phyloP scores from a whole-genome alignment of 2,797 vertebrate genomes.

The Macrochelys suwanniensis region DNA sequence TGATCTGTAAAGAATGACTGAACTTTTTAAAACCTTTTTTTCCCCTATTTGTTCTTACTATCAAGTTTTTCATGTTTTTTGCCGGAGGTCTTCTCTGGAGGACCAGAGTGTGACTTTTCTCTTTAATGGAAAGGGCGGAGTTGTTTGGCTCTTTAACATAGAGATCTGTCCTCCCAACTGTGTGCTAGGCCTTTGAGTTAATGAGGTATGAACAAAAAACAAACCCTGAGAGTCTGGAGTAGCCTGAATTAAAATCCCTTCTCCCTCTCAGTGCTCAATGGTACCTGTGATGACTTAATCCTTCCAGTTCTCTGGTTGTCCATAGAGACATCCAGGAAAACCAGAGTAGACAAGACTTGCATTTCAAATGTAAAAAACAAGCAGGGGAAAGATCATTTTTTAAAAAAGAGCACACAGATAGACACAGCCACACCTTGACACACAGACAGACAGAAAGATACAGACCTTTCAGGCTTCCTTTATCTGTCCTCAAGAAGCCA shows the following conservation, averaged over 20 bases:
- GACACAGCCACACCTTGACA: not conserved
- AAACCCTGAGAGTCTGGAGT: not conserved
- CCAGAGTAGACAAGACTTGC: not conserved
- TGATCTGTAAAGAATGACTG: no score
- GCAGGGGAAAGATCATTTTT: not conserved
- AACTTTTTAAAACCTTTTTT: not conserved
- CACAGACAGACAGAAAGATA: not conserved
- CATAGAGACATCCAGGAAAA: not conserved
- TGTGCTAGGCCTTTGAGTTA: not conserved
- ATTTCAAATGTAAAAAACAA: not conserved
- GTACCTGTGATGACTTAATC: not conserved
- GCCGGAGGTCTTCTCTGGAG: not conserved
- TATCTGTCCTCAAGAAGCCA: not conserved
- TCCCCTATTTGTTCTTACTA: not conserved
- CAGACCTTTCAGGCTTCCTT: not conserved
- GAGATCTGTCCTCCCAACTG: not conserved
- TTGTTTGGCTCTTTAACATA: not conserved
- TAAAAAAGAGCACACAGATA: not conserved
- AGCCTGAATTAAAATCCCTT: not conserved
- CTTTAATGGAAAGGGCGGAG: not conserved
- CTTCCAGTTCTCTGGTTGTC: not conserved
- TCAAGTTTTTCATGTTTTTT: not conserved
- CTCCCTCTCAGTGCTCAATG: not conserved
- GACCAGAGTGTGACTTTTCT: not conserved
- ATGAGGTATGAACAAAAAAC: not conserved